Evolutionary conservation across 2,888 invertebrate species (phyloP), one percentile per base, ranked within the genome.

Genomic region (Philereme vetulata): DNA sequence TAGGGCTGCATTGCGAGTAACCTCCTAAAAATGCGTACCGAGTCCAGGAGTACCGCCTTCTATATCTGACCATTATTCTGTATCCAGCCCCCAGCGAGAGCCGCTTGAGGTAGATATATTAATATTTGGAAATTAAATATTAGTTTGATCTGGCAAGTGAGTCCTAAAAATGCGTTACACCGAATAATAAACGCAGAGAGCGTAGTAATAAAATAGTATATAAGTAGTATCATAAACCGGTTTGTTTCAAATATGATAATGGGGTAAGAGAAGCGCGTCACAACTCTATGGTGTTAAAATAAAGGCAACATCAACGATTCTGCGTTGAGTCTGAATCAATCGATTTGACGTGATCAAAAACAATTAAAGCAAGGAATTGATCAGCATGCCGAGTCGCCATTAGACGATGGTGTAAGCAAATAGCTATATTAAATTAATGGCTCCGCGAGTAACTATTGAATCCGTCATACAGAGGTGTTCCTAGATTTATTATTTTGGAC

Each of bases 341-440:
- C 56, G 44, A 51, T 54, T 63, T 66, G 55, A 58, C 66, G 66
- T 68, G 68, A 56, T 62, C 56, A 49, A 43, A 46, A 48, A 62
- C 63, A 62, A 65, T 70, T 62, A 64, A 58, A 57, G 49, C 46
- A 33, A 57, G 62, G 60, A 66, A 69, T 62, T 57, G 62, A 67
- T 61, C 65, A 49, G 51, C 54, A 56, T 56, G 59, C 64, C 44
- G 61, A 63, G 48, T 56, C 48, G 48, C 53, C 50, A 56, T 50
- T 51, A 48, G 47, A 32, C 35, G 49, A 53, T 50, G 49, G 45
- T 53, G 48, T 43, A 45, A 53, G 58, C 45, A 5, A 62, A 57
- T 53, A 56, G 56, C 59, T 59, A 64, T 58, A 64, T 62, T 62
- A 57, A 59, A 61, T 62, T 61, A 60, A 65, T 58, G 48, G 48